Evolutionary conservation across 2,113 vertebrate genomes (phyloP), one percentile per base, ranked within the genome.

Genomic region (Electrona antarctica): DNA sequence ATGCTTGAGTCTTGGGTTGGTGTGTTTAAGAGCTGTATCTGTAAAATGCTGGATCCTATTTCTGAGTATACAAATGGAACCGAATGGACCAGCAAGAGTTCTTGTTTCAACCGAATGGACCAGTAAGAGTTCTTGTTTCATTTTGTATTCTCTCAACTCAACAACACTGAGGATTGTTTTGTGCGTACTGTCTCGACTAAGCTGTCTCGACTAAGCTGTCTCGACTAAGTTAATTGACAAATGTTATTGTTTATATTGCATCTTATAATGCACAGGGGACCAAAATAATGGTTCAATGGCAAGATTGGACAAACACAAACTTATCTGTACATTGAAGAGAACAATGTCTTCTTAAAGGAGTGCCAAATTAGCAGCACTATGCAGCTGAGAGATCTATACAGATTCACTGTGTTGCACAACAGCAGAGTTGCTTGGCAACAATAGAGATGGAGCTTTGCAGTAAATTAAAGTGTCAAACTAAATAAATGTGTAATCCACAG

Each of bases 371-470:
- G 82, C 74, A 89, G 82, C 74, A 78, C 75, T 21, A 75, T 85
- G 78, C 74, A 82, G 73, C 77, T 71, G 67, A 88, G 81, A 86
- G 87, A 87, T 86, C 80, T 79, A 87, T 89, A 87, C 89, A 83
- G 83, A 86, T 85, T 74, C 87, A 86, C 87, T 87, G 88, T 82
- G 85, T 85, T 33, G 84, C 78, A 85, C 83, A 75, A 87, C 76
- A 76, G 78, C 83, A 78, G 81, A 87, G 89, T 90, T 91, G 89
- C 90, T 81, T 85, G 85, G 88, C 90, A 92, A 91, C 86, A 28
- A 65, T 33, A 79, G 79, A 80, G 80, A 60, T 64, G 7, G 77
- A 87, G 82, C 83, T 79, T 81, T 79, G 78, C 82, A 85, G 85
- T 85, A 82, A 88, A 87, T 90, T 82, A 85, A 88, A 86, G 85